Base-by-base conservation (phyloP, 1,140 invertebrate genomes). In the Protaetia brevitarsis region DNA sequence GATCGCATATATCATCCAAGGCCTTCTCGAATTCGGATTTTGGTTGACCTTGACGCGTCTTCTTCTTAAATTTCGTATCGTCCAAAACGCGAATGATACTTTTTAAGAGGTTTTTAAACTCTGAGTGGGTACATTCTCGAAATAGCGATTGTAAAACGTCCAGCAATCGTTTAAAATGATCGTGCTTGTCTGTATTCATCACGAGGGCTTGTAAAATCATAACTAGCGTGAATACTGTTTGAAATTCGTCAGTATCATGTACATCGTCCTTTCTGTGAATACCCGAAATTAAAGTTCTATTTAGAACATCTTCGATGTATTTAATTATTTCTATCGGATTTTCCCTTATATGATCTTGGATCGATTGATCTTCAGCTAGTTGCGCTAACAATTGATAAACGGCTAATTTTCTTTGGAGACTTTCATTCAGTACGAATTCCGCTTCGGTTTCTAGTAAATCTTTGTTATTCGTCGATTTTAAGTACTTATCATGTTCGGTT, bases 1-100 rank as follows among this genome's bases (percentile, higher is more conserved):
- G 81, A 81, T 93, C 88, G 71, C 84, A 84, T 4, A 90, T 77
- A 80, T 93, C 86, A 41, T 82, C 74, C 13, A 94, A 72, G 1
- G 88, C 88, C 73, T 85, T 80, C 57, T 86, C 82, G 74, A 86
- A 88, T 64, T 81, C 77, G 45, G 78, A 82, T 30, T 81, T 73
- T 31, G 74, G 59, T 57, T 76, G 73, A 62, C 67, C 80, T 71
- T 31, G 71, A 29, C 66, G 80, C 76, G 34, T 56, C 71, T 65
- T 69, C 70, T 58, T 65, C 16, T 51, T 61, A 5, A 0, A 26
- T 4, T 27, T 64, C 57, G 36, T 61, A 28, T 66, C 41, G 28
- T 61, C 63, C 30, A 77, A 61, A 37, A 72, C 66, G 13, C 30
- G 41, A 62, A 67, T 57, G n/a, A 70, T 67, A 71, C 71, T 68